These are phyloP conservation scores for Sminthurides aquaticus DNA, from an alignment of 2,888 invertebrate genomes.

Conservation along the genomic window DNA sequence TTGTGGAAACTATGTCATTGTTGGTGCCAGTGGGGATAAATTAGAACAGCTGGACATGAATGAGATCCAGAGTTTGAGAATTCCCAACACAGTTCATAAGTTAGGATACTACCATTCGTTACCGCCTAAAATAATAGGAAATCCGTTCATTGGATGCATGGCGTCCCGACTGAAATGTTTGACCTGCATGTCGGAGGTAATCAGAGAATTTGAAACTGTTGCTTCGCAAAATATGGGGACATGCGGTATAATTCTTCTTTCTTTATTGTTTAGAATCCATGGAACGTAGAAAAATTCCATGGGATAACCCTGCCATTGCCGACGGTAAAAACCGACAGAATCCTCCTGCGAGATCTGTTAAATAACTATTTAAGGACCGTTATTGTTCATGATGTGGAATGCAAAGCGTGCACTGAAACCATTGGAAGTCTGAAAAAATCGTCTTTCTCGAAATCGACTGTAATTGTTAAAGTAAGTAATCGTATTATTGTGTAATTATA, in stretches of 20 bases:
- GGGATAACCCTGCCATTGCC: conserved; percentile 18
- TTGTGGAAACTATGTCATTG: background rate
- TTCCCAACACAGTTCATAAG: conserved; percentile 13
- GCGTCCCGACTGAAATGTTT: conserved; percentile 18
- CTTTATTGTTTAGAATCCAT: conserved; percentile 14
- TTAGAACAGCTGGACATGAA: background rate
- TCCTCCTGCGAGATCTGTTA: conserved; percentile 15
- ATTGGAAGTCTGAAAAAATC: conserved; percentile 17
- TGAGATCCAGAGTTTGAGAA: background rate
- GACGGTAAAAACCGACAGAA: background rate
- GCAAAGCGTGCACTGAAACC: conserved; percentile 10
- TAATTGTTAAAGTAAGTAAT: conserved; percentile 6
- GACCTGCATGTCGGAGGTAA: conserved; percentile 16
- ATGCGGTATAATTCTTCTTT: too few species aligned
- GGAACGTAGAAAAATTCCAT: conserved; percentile 21
- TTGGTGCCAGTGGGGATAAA: conserved; percentile 16
- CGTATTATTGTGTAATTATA: too few species aligned
- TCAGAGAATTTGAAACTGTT: background rate
- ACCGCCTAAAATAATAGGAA: background rate
- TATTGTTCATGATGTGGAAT: conserved; percentile 24
- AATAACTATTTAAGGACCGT: conserved; percentile 20
- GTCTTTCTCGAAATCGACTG: conserved; percentile 21
- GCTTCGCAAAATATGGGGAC: too few species aligned
- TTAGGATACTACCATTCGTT: conserved; percentile 19
- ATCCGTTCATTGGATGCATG: conserved; percentile 18